Evolutionary conservation across 2,797 vertebrate genomes (phyloP), one percentile per base, ranked within the genome.

Genomic region (Oreochromis mossambicus): DNA sequence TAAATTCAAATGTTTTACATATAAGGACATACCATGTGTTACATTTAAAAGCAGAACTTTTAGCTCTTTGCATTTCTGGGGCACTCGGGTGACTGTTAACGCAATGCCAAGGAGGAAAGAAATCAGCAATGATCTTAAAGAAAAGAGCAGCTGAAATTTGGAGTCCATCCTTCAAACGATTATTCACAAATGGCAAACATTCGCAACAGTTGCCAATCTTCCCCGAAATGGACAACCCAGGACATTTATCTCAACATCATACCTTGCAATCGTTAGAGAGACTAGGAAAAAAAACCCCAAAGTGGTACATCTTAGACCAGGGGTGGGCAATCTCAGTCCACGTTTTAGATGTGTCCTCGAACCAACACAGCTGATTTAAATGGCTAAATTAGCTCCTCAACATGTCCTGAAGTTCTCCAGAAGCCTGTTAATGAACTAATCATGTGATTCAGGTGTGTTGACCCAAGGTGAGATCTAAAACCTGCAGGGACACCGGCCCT

Each of bases 251-350:
- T 68, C 63, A 68, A 68, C n/a, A 38, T 14, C 24, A 29, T 12
- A 41, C 12, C n/a, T 21, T n/a, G 36, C 36, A 24, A 41, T 41
- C 36, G 5, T 66, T 21, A 41, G 61, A 66, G 36, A 41, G 13
- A 41, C 12, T 66, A 38, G 34, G 5, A 21, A 21, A n/a, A 12
- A 61, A 15, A 0, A 0, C 1, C 1, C 61, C 34, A 38, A 66
- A 24, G 61, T 24, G 12, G 7, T 24, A 41, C 7, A 66, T 68
- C 34, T 66, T 34, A 66, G 19, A 13, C 34, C 26, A 26, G 1
- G 26, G 26, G 26, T 26, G 26, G 26, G 26, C 26, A 26, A 26
- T 26, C 26, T 26, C 26, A 26, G 26, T 26, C 26, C 26, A 26
- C n/a, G 4, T 26, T 26, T 26, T 26, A 26, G 4, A 26, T 26